A percentile compares a stretch with the other conserved stretches of the same genome.
phyloP scores from a whole-genome alignment of 2,113 vertebrate species.

The Galeopterus variegatus region DNA sequence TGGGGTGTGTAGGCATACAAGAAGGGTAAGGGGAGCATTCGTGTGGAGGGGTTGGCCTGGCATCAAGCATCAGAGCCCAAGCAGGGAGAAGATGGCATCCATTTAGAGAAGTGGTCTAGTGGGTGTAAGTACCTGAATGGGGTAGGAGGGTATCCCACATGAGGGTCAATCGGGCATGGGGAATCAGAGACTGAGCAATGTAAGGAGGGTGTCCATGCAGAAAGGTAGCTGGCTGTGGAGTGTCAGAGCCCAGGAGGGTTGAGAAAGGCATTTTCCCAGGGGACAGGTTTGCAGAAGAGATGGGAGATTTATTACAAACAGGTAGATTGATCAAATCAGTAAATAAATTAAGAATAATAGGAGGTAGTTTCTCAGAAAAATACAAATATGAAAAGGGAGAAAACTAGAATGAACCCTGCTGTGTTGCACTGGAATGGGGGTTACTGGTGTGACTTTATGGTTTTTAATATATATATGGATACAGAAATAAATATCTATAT shows the following conservation, averaged over 20 bases:
- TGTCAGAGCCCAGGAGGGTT: neutral
- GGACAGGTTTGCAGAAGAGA: neutral
- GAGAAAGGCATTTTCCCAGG: neutral
- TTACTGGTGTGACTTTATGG: neutral
- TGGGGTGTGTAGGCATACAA: neutral
- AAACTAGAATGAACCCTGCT: neutral
- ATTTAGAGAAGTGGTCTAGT: neutral
- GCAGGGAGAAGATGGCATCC: neutral
- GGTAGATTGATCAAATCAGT: neutral
- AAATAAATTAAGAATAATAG: neutral
- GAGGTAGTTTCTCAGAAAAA: neutral
- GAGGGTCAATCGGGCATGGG: neutral
- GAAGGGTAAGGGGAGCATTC: neutral
- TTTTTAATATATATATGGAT: neutral
- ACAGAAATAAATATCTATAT: neutral
- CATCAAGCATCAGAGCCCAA: neutral
- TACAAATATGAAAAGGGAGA: constrained; percentile 7
- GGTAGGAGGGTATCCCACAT: neutral
- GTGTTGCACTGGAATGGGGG: neutral
- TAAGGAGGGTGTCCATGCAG: neutral
- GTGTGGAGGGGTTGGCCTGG: too few species aligned
- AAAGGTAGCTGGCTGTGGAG: neutral
- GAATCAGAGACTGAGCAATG: neutral
- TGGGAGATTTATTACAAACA: neutral
- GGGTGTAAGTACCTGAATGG: neutral